Percentiles rank a stretch among this genome's conserved stretches.
Conservation (phyloP, 2,888 invertebrate genomes). For the Ochropleura leucogaster region DNA sequence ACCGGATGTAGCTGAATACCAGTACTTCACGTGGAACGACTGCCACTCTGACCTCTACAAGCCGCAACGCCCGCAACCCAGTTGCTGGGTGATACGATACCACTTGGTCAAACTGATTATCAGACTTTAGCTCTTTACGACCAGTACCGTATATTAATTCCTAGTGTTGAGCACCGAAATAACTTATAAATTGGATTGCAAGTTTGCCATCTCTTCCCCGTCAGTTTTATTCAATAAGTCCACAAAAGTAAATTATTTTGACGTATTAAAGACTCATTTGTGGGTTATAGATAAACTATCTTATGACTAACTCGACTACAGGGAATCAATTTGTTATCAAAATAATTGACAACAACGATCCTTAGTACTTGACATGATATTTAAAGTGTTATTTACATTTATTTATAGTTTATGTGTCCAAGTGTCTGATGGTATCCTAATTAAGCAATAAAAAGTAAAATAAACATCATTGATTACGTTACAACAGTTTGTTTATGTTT, state of each 20-base stretch:
- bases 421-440: constrained; percentile 3
- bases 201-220: too few species aligned
- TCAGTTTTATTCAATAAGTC: too few species aligned
- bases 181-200: too few species aligned
- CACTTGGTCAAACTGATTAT: background rate
- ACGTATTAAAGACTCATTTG: background rate
- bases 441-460: background rate
- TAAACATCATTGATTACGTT: background rate
- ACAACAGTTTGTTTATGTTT: too few species aligned
- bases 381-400: constrained; percentile 12
- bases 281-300: background rate
- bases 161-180: background rate
- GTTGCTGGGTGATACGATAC: background rate
- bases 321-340: background rate
- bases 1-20: background rate
- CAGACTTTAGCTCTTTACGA: background rate
- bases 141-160: background rate
- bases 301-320: background rate
- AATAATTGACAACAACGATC: constrained; percentile 17
- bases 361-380: constrained; percentile 17
- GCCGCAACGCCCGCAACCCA: background rate
- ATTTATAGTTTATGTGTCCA: background rate
- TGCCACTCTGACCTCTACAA: background rate
- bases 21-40: background rate
- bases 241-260: background rate